A percentile compares a stretch with the other conserved stretches of the same genome.
Conservation (phyloP, 2,797 vertebrate genomes). For the Staurois parvus region DNA sequence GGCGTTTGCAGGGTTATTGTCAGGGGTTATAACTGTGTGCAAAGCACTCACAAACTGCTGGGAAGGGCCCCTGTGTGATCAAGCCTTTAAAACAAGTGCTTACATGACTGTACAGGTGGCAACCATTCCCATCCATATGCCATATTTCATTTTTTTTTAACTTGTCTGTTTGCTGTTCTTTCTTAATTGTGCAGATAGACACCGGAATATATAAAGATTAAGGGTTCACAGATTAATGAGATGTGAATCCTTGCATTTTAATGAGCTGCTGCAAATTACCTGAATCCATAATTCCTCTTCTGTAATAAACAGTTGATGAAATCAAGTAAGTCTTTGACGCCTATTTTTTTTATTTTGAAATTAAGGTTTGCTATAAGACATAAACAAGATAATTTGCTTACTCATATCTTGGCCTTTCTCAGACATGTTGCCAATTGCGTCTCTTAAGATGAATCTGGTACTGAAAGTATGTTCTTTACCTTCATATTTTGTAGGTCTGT, state of each 20-base stretch:
- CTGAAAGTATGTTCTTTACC: constrained; percentile 54
- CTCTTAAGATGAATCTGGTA: constrained; percentile 24
- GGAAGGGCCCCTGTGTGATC: too few species aligned
- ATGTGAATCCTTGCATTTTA: constrained; percentile 14
- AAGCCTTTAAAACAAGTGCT: not conserved
- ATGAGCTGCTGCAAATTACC: not conserved
- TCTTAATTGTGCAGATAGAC: not conserved
- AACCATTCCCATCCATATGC: not conserved
- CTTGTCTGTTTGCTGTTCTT: too few species aligned
- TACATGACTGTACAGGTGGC: not conserved
- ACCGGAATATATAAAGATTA: not conserved
- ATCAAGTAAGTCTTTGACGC: not conserved
- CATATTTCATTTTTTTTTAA: too few species aligned
- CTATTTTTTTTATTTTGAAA: not conserved
- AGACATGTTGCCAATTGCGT: constrained; percentile 25
- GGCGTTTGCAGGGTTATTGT: too few species aligned
- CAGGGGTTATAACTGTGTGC: too few species aligned
- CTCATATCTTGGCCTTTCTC: constrained; percentile 49
- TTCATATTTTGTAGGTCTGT: constrained; percentile 68
- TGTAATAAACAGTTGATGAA: constrained; percentile 44
- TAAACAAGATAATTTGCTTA: constrained; percentile 37
- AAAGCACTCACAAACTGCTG: too few species aligned
- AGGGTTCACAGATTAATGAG: constrained; percentile 22
- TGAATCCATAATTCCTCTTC: constrained; percentile 11
- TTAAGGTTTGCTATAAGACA: not conserved